Evolutionary conservation across 2,888 invertebrate genomes (phyloP).

Genomic region (Cerceris rybyensis): DNA sequence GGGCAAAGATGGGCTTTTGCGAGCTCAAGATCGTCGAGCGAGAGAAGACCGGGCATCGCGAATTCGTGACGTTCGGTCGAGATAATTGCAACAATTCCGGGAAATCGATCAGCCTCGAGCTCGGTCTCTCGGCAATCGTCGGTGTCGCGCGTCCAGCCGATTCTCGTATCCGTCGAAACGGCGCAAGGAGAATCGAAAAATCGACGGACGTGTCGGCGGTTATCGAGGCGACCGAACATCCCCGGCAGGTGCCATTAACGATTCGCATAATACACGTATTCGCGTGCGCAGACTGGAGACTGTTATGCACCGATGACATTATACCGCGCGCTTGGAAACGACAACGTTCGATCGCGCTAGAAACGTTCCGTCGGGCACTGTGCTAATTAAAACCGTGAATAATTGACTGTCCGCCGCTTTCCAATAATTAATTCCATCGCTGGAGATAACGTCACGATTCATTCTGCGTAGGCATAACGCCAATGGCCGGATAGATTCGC

Average conservation of each 20-base stretch:
- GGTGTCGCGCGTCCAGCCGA: too few relatives aligned
- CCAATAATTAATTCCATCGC: conserved; percentile 72
- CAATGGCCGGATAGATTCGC: conserved; percentile 14
- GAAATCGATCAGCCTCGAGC: too few relatives aligned
- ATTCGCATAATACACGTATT: background rate
- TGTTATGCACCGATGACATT: conserved; percentile 31
- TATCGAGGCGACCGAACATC: background rate
- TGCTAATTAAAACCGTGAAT: conserved; percentile 72
- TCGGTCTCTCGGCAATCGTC: too few relatives aligned
- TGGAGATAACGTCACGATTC: conserved; percentile 66
- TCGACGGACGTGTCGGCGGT: too few relatives aligned
- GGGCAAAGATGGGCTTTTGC: too few relatives aligned
- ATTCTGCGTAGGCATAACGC: conserved; percentile 53
- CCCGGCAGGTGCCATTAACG: background rate
- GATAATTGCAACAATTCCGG: too few relatives aligned
- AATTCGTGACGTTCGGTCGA: too few relatives aligned
- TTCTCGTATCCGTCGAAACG: too few relatives aligned
- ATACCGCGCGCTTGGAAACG: conserved; percentile 27
- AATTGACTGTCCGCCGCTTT: conserved; percentile 67
- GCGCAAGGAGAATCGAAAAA: too few relatives aligned
- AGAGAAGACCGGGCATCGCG: too few relatives aligned
- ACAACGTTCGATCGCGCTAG: conserved; percentile 47
- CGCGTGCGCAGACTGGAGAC: conserved; percentile 2
- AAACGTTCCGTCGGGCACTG: conserved; percentile 38
- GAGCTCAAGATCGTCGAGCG: too few relatives aligned